Evolutionary conservation across 2,888 invertebrate genomes (phyloP).

Genomic region (Mythimna albipuncta): DNA sequence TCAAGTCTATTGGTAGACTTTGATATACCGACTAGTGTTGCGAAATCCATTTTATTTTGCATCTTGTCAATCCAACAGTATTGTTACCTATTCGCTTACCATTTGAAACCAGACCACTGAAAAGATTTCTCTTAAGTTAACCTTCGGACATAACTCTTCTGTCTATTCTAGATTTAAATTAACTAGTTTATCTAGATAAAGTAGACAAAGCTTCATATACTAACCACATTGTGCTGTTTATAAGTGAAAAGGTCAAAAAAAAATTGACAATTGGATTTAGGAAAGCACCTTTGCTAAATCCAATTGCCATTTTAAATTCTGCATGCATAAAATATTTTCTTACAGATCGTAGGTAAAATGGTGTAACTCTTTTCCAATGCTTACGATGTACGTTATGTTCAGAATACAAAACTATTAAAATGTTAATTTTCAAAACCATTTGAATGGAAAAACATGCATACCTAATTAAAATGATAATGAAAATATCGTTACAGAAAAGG

Average conservation of each 20-base stretch:
- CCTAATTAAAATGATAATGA: too few relatives aligned
- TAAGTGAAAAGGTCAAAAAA: constrained; percentile 2
- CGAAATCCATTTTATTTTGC: neutral
- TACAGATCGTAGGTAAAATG: neutral
- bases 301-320: constrained; percentile 3
- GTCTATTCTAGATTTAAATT: neutral
- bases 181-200: neutral
- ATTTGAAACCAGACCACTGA: constrained; percentile 6
- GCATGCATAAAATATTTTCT: constrained; percentile 18
- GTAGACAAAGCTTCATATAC: neutral
- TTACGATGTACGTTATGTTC: neutral
- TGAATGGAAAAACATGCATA: too few relatives aligned
- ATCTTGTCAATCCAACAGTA: neutral
- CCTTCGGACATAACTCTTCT: neutral
- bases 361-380: neutral
- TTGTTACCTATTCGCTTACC: constrained; percentile 15
- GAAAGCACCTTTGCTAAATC: neutral
- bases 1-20: neutral
- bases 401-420: neutral
- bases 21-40: neutral
- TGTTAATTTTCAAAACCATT: neutral
- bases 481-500: too few relatives aligned
- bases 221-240: neutral
- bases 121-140: constrained; percentile 5
- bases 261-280: neutral